phyloP scores from a whole-genome alignment of 2,113 vertebrate species.

The Lichenostomus cassidix region DNA sequence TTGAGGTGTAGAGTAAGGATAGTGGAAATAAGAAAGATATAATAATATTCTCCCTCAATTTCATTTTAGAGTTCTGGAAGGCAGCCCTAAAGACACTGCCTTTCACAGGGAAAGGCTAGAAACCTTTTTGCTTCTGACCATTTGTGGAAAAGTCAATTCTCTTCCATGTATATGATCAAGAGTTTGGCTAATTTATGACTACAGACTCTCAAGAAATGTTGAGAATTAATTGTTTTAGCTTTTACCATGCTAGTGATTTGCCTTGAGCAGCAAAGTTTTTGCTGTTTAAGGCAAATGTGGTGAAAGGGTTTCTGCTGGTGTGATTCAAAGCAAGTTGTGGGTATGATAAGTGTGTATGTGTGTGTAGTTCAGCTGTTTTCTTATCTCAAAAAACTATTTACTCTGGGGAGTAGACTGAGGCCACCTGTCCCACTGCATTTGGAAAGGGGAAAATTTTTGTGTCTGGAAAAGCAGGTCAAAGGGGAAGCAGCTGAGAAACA shows the following conservation, averaged over 20 bases:
- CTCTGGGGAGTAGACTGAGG: background rate
- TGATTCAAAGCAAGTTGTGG: background rate
- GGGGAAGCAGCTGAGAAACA: background rate
- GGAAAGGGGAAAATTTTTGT: background rate
- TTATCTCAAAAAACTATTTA: background rate
- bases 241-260: background rate
- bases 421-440: background rate
- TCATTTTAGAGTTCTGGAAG: background rate
- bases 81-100: background rate
- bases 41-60: background rate
- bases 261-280: background rate
- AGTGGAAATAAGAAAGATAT: background rate
- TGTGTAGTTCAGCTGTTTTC: background rate
- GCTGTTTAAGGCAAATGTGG: background rate
- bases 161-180: background rate
- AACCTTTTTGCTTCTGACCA: background rate
- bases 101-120: background rate
- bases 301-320: background rate
- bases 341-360: background rate
- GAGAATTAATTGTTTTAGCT: background rate
- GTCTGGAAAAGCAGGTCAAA: background rate
- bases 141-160: background rate
- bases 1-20: background rate
- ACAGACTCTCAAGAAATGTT: background rate
- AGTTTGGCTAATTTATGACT: background rate